Conservation (phyloP, 37 sponge, comb jelly and placozoan species). For the Dysidea cf. avara region DNA sequence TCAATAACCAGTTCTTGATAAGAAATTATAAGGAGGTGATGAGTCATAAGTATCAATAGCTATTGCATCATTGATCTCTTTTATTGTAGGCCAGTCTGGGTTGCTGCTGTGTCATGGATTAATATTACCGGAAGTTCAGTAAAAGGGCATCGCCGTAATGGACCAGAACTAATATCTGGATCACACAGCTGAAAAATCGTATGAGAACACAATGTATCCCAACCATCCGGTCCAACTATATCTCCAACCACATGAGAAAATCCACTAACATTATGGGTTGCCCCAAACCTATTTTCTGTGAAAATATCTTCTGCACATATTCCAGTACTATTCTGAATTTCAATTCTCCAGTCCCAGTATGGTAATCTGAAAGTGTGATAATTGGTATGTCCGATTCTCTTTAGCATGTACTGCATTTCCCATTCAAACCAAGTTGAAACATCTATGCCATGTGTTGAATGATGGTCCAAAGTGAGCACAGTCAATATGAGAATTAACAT, state of each 20-base stretch:
- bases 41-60: slow-evolving; percentile 2
- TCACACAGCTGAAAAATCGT: slow-evolving; percentile 27
- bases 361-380: slow-evolving; percentile 44
- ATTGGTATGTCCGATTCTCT: slow-evolving; percentile 8
- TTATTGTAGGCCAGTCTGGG: slow-evolving; percentile 35
- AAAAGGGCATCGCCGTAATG: slow-evolving; percentile 46
- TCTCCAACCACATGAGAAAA: slow-evolving; percentile 23
- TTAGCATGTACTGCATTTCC: slow-evolving; percentile 43
- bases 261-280: slow-evolving; percentile 28
- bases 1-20: neutral
- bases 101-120: slow-evolving; percentile 36
- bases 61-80: slow-evolving; percentile 17
- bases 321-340: too few relatives aligned
- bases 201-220: slow-evolving; percentile 47
- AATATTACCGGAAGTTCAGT: too few relatives aligned
- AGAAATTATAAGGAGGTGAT: slow-evolving; percentile 16
- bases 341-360: slow-evolving; percentile 63
- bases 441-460: slow-evolving; percentile 56
- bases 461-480: slow-evolving; percentile 42
- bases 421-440: slow-evolving; percentile 34
- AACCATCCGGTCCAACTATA: slow-evolving; percentile 17
- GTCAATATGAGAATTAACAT: slow-evolving; percentile 7
- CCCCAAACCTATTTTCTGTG: slow-evolving; percentile 23
- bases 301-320: slow-evolving; percentile 29
- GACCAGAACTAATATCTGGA: slow-evolving; percentile 31